Conservation (phyloP, 2,797 vertebrate species). For the Rhabdophis nuchalis region DNA sequence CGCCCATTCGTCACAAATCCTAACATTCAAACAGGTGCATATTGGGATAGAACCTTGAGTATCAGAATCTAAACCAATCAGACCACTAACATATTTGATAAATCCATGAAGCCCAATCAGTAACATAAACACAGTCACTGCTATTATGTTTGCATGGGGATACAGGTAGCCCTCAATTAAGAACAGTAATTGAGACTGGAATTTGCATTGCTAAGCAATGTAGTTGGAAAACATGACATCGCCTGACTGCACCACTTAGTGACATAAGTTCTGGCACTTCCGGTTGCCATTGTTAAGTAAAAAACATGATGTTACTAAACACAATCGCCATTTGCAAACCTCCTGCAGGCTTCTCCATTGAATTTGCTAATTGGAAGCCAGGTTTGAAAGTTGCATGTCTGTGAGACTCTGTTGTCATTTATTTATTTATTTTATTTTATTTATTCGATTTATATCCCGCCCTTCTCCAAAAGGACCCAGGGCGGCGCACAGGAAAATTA, state of each 20-base stretch:
- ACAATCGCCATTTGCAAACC: neutral
- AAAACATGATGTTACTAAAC: neutral
- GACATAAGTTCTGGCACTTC: neutral
- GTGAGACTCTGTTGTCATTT: no score
- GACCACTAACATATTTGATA: neutral
- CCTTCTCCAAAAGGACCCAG: no score
- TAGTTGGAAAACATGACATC: neutral
- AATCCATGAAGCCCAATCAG: neutral
- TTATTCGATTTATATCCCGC: no score
- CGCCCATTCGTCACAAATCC: neutral
- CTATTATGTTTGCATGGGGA: neutral
- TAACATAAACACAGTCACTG: neutral
- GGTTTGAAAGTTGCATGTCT: neutral
- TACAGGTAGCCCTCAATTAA: neutral
- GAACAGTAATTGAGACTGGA: no score
- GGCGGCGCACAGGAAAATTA: no score
- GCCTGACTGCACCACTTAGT: neutral
- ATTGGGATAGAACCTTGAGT: neutral
- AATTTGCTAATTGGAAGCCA: neutral
- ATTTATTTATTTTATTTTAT: no score
- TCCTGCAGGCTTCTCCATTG: neutral
- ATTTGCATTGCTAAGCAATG: neutral
- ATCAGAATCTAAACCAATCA: neutral
- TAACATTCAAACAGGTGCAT: neutral
- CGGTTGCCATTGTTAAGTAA: neutral